Conservation (phyloP, 2,797 vertebrate species). For the Tamandua tetradactyla region DNA sequence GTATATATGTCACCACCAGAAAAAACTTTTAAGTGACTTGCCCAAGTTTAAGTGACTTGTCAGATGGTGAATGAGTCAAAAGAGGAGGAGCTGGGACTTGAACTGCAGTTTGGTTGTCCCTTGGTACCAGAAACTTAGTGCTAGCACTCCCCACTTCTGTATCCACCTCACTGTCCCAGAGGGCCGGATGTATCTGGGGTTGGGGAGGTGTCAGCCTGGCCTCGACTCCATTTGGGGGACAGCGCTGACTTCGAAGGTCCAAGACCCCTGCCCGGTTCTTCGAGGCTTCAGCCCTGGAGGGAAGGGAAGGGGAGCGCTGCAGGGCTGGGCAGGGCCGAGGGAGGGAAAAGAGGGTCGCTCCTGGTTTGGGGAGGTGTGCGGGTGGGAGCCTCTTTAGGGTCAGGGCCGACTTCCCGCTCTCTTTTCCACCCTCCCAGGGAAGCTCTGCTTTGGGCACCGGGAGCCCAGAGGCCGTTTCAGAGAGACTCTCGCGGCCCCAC, state of each 20-base stretch:
- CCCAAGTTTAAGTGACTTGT: too few species aligned
- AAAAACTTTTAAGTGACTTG: not conserved
- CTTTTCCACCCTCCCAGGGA: not conserved
- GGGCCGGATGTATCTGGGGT: not conserved
- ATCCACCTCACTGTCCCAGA: not conserved
- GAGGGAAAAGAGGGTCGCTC: not conserved
- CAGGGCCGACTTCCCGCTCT: not conserved
- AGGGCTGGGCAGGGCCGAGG: not conserved
- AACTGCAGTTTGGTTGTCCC: not conserved
- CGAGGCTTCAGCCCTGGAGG: not conserved
- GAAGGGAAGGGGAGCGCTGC: not conserved
- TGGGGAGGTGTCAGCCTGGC: not conserved
- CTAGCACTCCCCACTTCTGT: not conserved
- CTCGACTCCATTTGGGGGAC: not conserved
- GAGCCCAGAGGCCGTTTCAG: conserved; percentile 8
- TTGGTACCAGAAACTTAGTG: not conserved
- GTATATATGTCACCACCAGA: too few species aligned
- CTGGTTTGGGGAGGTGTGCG: not conserved
- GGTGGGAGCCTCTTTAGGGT: not conserved
- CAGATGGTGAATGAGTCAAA: not conserved
- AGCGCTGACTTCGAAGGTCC: not conserved
- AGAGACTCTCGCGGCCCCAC: not conserved
- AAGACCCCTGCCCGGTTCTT: not conserved
- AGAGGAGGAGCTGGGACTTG: not conserved
- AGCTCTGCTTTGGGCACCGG: not conserved